These are phyloP conservation scores for Marisa cornuarietis DNA, from an alignment of 1,140 invertebrate genomes.

Conservation along the genomic window DNA sequence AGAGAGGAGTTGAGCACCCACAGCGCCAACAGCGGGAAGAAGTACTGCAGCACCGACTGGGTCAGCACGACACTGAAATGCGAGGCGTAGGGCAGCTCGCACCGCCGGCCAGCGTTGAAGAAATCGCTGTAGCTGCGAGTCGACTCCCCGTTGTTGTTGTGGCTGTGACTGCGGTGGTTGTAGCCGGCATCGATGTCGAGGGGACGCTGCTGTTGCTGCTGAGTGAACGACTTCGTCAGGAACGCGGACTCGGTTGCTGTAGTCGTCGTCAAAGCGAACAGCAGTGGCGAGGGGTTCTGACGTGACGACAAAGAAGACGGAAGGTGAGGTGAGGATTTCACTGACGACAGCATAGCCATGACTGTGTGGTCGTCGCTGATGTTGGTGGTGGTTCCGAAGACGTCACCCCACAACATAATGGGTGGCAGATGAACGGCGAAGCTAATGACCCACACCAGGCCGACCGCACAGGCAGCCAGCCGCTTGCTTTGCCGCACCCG, in stretches of 20 bases:
- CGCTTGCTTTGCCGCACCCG: conserved; percentile 47
- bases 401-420: conserved; percentile 42
- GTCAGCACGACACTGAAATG: conserved; percentile 37
- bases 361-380: no score
- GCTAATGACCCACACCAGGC: conserved; percentile 44
- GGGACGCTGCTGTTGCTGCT: no score
- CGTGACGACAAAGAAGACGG: no score
- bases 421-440: conserved; percentile 48
- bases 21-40: conserved; percentile 46
- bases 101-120: conserved; percentile 14
- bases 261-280: no score
- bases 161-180: not conserved
- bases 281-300: no score
- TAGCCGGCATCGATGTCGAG: no score
- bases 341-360: no score
- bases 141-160: conserved; percentile 6
- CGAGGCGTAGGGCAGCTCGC: conserved; percentile 39
- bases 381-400: conserved; percentile 7
- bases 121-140: not conserved
- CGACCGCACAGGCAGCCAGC: conserved; percentile 43
- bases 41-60: conserved; percentile 47
- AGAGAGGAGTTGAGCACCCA: conserved; percentile 51
- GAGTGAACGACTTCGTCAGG: not conserved
- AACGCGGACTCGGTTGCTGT: not conserved
- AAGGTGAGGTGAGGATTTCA: no score